A percentile compares a stretch with the other conserved stretches of the same genome.
These are phyloP conservation scores for Ennomos quercinarius DNA, from an alignment of 2,888 invertebrate genomes.

Conservation along the genomic window DNA sequence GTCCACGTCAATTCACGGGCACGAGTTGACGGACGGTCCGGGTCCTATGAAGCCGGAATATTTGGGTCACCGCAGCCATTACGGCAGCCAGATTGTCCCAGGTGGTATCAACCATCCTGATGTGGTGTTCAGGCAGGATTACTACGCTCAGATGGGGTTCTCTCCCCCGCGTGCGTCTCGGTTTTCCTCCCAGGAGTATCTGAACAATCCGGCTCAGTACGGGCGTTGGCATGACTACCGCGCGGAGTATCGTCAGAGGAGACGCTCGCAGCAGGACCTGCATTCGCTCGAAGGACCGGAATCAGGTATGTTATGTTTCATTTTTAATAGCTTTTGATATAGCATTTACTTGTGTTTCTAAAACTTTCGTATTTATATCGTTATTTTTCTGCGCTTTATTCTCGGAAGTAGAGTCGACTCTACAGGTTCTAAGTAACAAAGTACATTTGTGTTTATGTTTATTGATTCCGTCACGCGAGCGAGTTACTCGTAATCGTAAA, in stretches of 20 bases:
- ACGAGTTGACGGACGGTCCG: constrained; percentile 75
- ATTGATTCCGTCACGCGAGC: constrained; percentile 38
- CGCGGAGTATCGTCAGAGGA: constrained; percentile 75
- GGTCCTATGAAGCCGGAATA: constrained; percentile 69
- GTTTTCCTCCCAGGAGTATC: constrained; percentile 81
- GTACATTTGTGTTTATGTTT: constrained; percentile 11
- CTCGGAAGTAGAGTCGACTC: constrained; percentile 1
- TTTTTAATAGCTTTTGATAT: no score
- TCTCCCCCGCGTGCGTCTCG: constrained; percentile 74
- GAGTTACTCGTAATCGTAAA: constrained; percentile 31
- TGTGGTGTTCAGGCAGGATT: constrained; percentile 77
- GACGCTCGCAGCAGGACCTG: constrained; percentile 80
- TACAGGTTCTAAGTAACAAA: constrained; percentile 7
- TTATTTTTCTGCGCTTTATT: no score
- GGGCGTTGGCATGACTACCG: constrained; percentile 77
- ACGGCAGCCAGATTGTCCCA: constrained; percentile 72
- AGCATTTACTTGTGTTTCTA: no score
- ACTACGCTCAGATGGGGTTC: constrained; percentile 72
- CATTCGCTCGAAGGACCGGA: constrained; percentile 76
- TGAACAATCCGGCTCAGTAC: constrained; percentile 75
- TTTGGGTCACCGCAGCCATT: constrained; percentile 69
- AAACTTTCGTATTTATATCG: no score
- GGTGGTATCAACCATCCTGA: constrained; percentile 76
- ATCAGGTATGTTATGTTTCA: constrained; percentile 67
- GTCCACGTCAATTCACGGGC: constrained; percentile 79